phyloP scores from a whole-genome alignment of 2,888 invertebrate species.

The Itoplectis maculator region DNA sequence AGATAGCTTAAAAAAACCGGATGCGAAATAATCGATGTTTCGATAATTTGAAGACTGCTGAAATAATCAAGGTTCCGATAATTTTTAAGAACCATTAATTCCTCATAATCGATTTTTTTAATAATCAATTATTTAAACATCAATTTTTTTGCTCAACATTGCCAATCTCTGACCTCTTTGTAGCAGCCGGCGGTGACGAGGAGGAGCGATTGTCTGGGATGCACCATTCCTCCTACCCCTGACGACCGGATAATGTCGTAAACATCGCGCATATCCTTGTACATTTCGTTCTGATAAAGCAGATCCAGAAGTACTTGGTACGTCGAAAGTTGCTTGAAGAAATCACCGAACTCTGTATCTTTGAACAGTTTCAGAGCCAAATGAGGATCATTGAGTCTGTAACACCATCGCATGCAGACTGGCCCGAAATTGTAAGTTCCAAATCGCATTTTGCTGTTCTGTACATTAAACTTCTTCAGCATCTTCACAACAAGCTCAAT shows the following conservation, averaged over 20 bases:
- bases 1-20: no score
- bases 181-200: slow-evolving; percentile 90
- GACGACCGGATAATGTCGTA: slow-evolving; percentile 88
- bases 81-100: no score
- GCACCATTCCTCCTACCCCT: no score
- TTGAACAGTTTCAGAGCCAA: slow-evolving; percentile 89
- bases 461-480: slow-evolving; percentile 90
- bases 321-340: slow-evolving; percentile 90
- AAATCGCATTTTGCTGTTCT: slow-evolving; percentile 90
- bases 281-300: slow-evolving; percentile 89
- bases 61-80: not conserved
- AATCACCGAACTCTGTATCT: slow-evolving; percentile 87
- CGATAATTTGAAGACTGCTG: no score
- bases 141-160: no score
- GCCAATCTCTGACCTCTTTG: slow-evolving; percentile 90
- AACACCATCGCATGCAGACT: slow-evolving; percentile 92
- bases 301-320: slow-evolving; percentile 90
- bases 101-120: no score
- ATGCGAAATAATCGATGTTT: not conserved
- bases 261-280: slow-evolving; percentile 88
- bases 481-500: slow-evolving; percentile 88
- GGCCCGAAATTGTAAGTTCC: slow-evolving; percentile 94
- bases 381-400: slow-evolving; percentile 89
- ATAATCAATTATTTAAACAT: no score
- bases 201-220: slow-evolving; percentile 89